Evolutionary conservation across 2,797 vertebrate species (phyloP).

Genomic region (Sebastes itinus): DNA sequence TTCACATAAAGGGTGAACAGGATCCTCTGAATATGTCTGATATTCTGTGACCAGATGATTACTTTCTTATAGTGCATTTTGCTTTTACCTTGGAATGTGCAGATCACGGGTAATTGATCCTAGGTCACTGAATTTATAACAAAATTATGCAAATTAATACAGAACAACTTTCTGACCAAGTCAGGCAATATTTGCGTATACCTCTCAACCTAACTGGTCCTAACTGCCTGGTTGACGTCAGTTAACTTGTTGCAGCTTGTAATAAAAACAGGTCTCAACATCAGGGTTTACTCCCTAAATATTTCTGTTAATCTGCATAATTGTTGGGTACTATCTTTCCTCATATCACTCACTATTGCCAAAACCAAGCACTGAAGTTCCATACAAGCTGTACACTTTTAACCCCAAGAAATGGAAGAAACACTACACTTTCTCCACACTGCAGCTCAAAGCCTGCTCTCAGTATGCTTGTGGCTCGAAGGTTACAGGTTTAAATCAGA

Average conservation of each 20-base stretch:
- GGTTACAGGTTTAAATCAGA: background rate
- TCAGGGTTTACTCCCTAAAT: background rate
- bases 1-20: background rate
- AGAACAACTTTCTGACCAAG: background rate
- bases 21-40: background rate
- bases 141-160: background rate
- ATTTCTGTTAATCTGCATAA: background rate
- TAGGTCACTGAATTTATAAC: background rate
- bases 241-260: background rate
- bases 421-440: background rate
- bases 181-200: background rate
- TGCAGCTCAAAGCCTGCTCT: background rate
- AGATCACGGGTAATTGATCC: background rate
- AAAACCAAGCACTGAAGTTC: background rate
- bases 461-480: background rate
- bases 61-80: background rate
- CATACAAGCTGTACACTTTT: background rate
- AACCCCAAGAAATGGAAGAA: background rate
- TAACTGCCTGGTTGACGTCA: background rate
- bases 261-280: background rate
- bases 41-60: background rate
- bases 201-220: background rate
- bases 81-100: background rate
- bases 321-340: background rate
- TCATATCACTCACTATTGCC: background rate